Evolutionary conservation across 2,113 vertebrate species (phyloP), one percentile per base, ranked within the genome.

Genomic region (Telmatochromis sp.): DNA sequence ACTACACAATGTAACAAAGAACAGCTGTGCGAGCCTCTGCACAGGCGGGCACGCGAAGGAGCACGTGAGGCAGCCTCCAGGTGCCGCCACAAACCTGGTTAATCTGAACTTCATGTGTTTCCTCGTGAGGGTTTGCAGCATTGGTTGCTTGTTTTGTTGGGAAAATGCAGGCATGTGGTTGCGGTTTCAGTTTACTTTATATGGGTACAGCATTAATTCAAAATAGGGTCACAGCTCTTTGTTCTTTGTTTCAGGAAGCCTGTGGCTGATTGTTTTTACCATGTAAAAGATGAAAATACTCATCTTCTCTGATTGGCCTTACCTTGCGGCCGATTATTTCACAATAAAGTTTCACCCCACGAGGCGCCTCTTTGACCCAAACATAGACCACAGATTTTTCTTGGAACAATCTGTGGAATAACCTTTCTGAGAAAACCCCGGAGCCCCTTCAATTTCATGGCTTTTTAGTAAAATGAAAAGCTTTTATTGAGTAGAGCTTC

Each of bases 61-160:
- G 6, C 81, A 23, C 80, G 88, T 82, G 84, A 91, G 4, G 80
- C 1, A 57, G 63, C 78, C 14, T 90, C 83, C 65, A 84, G 10
- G 80, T 37, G 1, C 28, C 23, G 0, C 14, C n/a, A 2, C 0
- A 73, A 75, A 75, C 21, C 68, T 75, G 68, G 68, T 47, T 47
- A 47, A 17, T 47, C 37, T 47, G 5, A 75, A 28, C 14, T 75
- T 47, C 8, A 6, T 45, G 21, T 6, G 68, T 45, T 73, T 45
- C 3, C 8, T 42, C 3, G 37, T 45, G 12, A 75, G 21, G 13
- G 1, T 73, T 73, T 45, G 40, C 9, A 28, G 68, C 21, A 26
- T 28, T 40, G 21, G 65, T 70, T 23, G 11, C 35, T 13, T 68
- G 19, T 70, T 42, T 70, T 14, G 37, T 42, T 70, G 65, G 37